Percentiles rank a stretch among this genome's conserved stretches.
phyloP scores from a whole-genome alignment of 1,140 invertebrate genomes.

The Zaprionus camerounensis region DNA sequence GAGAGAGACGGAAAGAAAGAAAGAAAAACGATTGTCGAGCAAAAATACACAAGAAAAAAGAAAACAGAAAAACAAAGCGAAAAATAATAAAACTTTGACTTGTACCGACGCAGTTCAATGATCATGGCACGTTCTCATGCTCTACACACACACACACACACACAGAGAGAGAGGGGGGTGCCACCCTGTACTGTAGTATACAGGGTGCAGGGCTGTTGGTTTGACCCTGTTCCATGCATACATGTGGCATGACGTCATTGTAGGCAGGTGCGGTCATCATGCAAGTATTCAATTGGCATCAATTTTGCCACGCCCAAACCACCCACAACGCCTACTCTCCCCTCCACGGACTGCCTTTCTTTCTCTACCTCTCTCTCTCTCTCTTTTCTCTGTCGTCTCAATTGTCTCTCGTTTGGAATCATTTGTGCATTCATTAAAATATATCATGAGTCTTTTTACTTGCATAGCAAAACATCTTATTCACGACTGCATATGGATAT shows the following conservation, averaged over 20 bases:
- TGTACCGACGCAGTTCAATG: slow-evolving; percentile 49
- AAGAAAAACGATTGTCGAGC: slow-evolving; percentile 23
- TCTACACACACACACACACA: slow-evolving; percentile 20
- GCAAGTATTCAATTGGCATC: slow-evolving; percentile 45
- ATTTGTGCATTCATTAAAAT: slow-evolving; percentile 13
- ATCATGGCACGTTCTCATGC: slow-evolving; percentile 68
- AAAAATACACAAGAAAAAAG: slow-evolving; percentile 4
- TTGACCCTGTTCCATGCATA: slow-evolving; percentile 34
- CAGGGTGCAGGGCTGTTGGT: slow-evolving; percentile 6
- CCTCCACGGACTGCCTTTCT: no score
- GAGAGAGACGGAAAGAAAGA: slow-evolving; percentile 10
- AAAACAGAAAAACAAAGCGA: neutral
- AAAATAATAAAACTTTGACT: slow-evolving; percentile 32
- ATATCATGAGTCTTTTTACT: slow-evolving; percentile 12
- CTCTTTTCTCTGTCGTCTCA: no score
- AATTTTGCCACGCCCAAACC: slow-evolving; percentile 12
- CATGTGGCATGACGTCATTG: slow-evolving; percentile 45
- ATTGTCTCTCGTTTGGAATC: neutral
- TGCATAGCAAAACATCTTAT: slow-evolving; percentile 19
- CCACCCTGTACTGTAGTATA: neutral
- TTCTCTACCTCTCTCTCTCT: no score
- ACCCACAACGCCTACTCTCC: neutral
- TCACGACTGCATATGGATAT: neutral
- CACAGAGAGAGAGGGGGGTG: neutral
- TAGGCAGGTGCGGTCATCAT: slow-evolving; percentile 52